A percentile compares a stretch with the other conserved stretches of the same genome.
Conservation (phyloP, 2,797 vertebrate species). For the Enteromius paludinosus region DNA sequence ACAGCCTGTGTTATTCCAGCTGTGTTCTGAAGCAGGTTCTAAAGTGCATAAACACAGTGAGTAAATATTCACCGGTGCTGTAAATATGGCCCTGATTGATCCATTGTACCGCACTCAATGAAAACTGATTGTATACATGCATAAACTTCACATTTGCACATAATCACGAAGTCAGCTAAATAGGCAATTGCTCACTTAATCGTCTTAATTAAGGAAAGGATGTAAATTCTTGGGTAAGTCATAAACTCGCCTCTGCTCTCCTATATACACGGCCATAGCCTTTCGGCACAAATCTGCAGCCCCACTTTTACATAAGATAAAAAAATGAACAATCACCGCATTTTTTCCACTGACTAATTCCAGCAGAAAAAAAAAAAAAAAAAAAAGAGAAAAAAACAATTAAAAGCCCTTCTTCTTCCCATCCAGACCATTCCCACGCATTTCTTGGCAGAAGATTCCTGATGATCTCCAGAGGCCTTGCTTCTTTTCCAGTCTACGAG, state of each 20-base stretch:
- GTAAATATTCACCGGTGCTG: constrained; percentile 65
- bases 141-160: constrained; percentile 43
- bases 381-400: constrained; percentile 79
- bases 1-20: constrained; percentile 81
- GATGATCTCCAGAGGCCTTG: constrained; percentile 95
- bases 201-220: constrained; percentile 21
- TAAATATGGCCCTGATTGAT: constrained; percentile 61
- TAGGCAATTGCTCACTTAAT: constrained; percentile 21
- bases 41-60: constrained; percentile 73
- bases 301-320: constrained; percentile 72
- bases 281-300: constrained; percentile 70
- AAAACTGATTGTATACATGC: constrained; percentile 35
- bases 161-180: constrained; percentile 47
- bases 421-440: constrained; percentile 97
- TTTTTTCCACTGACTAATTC: constrained; percentile 84
- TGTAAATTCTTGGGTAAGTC: constrained; percentile 14
- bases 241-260: constrained; percentile 45
- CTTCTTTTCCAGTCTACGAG: constrained; percentile 91
- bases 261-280: constrained; percentile 50
- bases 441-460: constrained; percentile 93
- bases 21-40: constrained; percentile 76
- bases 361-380: constrained; percentile 59
- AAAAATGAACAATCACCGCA: constrained; percentile 79
- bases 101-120: constrained; percentile 47
- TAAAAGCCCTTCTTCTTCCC: constrained; percentile 89